Base-by-base conservation (phyloP, 1,140 invertebrate species). In the Drosophila elegans region DNA sequence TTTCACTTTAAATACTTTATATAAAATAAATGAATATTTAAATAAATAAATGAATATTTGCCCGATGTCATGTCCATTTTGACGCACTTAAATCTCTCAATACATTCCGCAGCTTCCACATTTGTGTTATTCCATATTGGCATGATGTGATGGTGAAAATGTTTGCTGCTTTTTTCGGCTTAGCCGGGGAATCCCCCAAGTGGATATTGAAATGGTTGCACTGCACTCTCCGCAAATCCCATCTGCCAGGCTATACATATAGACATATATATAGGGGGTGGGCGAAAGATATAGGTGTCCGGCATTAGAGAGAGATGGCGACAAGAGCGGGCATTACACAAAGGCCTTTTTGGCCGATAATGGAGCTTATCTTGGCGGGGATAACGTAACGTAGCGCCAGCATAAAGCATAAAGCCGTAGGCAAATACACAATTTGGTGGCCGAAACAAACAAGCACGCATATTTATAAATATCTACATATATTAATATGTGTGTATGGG, bases 281-380 rank as follows among this genome's bases (percentile, higher is more conserved):
- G 21, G 11, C 4, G 53, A 39, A 32, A 9, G 27, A 32, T 16
- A 62, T 25, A 32, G 60, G 42, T 52, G 49, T 21, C 49, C 49
- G 32, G 49, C 49, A 13, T 48, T 34, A 32, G 44, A 46, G 12
- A 2, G 53, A 13, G 29, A 45, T 16, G 29, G 64, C 25, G 7
- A 13, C 27, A 39, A 16, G 21, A 16, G 44, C 48, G 67, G 51
- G 54, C 39, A 53, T 68, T 63, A 62, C 62, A 82, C 62, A 82
- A 69, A 82, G 80, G 69, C 67, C 69, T 67, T n/a, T 44, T 69
- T 59, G 49, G 54, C 77, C 72, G 66, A 76, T 73, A 77, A 76
- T 80, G 81, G 77, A 80, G 81, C 81, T 84, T 80, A 85, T 84
- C 80, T 80, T 67, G 54, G 44, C 49, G 63, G 55, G 77, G 67